Evolutionary conservation across 2,113 vertebrate species (phyloP), one percentile per base, ranked within the genome.

Genomic region (Oostethus manadensis): DNA sequence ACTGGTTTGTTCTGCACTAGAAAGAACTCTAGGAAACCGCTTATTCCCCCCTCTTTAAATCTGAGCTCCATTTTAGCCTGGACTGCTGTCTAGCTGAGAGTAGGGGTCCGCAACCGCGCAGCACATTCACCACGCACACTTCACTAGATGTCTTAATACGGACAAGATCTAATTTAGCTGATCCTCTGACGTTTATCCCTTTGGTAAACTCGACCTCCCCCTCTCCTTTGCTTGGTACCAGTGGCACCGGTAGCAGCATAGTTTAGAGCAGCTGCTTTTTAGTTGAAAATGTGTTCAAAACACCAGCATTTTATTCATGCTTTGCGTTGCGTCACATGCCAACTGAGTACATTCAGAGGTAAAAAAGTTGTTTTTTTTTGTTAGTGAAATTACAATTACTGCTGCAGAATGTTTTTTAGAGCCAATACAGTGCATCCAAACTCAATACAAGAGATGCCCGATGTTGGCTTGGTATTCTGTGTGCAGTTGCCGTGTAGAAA

Each of bases 181-280:
- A 84, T 87, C 82, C 80, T 65, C 79, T 88, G 84, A 88, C 88
- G 83, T 86, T 89, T 81, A 89, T 89, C 88, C 86, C 77, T 86
- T 86, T 77, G 85, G 88, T 89, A 89, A 89, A 88, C 86, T 86
- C 64, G 45, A 54, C 63, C 71, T 55, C 69, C 70, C 73, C 72
- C 71, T 60, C 65, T 66, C 69, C 44, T 45, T 15, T 13, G 26
- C n/a, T 73, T 56, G 3, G 49, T 81, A 77, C 74, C 80, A 69
- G 58, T 67, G 29, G 73, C 67, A 49, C 67, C 66, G 54, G 42
- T 73, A 71, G 77, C 75, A 81, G 75, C 73, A 77, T 76, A 64
- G 83, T 82, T 75, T 68, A 77, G 62, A 73, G 74, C 71, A 51
- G 54, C 46, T 1, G 71, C 76, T 74, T 68, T n/a, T 38, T 16